phyloP scores from a whole-genome alignment of 1,140 invertebrate genomes.

The Drosophila subpulchrella region DNA sequence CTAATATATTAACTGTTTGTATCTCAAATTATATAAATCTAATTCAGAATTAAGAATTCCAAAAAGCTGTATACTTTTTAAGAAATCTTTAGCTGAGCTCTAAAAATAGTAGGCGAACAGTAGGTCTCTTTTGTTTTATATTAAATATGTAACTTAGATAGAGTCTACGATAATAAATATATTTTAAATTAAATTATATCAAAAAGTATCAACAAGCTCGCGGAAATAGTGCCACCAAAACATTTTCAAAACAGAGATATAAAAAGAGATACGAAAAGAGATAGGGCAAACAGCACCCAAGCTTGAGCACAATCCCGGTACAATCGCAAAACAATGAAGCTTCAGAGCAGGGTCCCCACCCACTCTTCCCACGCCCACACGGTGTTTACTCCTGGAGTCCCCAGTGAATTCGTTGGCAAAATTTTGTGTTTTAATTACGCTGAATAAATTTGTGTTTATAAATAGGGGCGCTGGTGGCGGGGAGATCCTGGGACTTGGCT shows the following conservation, averaged over 20 bases:
- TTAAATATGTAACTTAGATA: no score
- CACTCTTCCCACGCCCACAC: constrained; percentile 2
- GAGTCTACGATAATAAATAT: no score
- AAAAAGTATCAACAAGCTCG: constrained; percentile 2
- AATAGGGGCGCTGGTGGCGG: constrained; percentile 51
- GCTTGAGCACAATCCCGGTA: constrained; percentile 49
- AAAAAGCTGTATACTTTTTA: no score
- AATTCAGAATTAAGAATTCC: no score
- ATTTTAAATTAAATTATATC: no score
- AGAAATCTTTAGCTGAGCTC: no score
- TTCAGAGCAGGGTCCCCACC: constrained; percentile 17
- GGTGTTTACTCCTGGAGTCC: constrained; percentile 29
- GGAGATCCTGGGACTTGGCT: constrained; percentile 49
- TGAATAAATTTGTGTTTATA: constrained; percentile 83
- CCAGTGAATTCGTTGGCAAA: constrained; percentile 51
- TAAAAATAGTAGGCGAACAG: no score
- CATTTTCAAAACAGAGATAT: neutral
- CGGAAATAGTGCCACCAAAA: constrained; percentile 8
- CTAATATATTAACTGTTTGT: no score
- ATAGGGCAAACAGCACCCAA: constrained; percentile 36
- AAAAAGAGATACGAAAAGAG: constrained; percentile 1
- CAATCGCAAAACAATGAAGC: constrained; percentile 75
- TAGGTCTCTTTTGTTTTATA: no score
- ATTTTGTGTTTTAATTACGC: constrained; percentile 83
- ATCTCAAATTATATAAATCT: no score